Evolutionary conservation across 2,888 invertebrate species (phyloP), one percentile per base, ranked within the genome.

Genomic region (Drosophila percnosoma): DNA sequence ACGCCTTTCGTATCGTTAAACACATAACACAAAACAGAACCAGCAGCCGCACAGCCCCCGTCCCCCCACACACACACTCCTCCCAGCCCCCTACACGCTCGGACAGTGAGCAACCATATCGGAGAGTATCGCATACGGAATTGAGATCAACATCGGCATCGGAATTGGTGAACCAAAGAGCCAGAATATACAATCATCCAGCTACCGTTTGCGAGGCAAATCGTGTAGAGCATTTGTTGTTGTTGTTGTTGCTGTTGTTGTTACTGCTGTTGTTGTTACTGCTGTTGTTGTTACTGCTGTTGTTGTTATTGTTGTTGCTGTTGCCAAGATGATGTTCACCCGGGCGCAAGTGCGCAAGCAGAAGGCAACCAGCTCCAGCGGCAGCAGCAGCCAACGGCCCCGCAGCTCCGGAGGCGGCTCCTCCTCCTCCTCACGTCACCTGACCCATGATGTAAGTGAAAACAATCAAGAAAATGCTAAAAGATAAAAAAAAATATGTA

Each of bases 311-410:
- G 58, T 58, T 69, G 34, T 70, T 73, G 45, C 75, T 80, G 61
- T 78, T 82, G 55, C 63, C 70, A 84, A 91, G 78, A 96, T 96
- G 95, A 96, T 96, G 95, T 96, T 96, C 93, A 95, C 95, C 84
- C 95, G 95, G 85, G 95, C 95, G 90, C 95, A 95, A 73, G 94
- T 95, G 91, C 94, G 95, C 82, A 95, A 94, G 91, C 94, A 94
- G 84, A 92, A 93, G 90, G 72, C 90, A 51, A 91, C 79, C 80
- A 90, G 89, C 68, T 68, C 87, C 64, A 83, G 83, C 79, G 91
- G 85, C 80, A 91, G 84, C 80, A 91, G 86, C 80, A 91, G 87
- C 80, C 91, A 91, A 70, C 83, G 91, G 34, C 84, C 90, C 21
- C 83, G 91, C 38, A 77, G 72, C 53, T 82, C 83, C 24, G 90